These are phyloP conservation scores for Holothuria glaberrima DNA, from an alignment of 35 echinoderm and acorn worm genomes.

Conservation along the genomic window DNA sequence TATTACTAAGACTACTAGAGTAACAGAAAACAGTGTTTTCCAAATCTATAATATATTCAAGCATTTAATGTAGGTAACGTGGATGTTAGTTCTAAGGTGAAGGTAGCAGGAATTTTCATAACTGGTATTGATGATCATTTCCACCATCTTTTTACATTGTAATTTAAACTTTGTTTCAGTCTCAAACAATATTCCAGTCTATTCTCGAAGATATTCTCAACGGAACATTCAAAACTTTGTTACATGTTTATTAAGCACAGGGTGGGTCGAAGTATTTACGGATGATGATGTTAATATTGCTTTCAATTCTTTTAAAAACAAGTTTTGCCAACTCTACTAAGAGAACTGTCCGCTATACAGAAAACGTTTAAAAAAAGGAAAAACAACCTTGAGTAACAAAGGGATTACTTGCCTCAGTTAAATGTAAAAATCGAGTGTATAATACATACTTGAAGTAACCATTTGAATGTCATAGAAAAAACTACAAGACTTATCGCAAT, in stretches of 20 bases:
- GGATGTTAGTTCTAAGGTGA: too few species aligned
- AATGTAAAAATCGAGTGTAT: background rate
- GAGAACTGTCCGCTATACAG: background rate
- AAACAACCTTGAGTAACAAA: too few species aligned
- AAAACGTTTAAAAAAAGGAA: background rate
- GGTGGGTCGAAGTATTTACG: background rate
- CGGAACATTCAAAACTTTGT: too few species aligned
- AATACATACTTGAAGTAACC: background rate
- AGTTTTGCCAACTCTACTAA: too few species aligned
- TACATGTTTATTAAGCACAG: background rate
- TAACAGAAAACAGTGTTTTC: too few species aligned
- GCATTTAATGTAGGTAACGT: too few species aligned
- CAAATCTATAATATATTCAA: background rate
- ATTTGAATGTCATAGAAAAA: background rate
- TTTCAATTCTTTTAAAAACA: too few species aligned
- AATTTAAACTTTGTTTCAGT: background rate
- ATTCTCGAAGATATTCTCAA: conserved; percentile 12
- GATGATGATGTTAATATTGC: too few species aligned
- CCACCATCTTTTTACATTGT: background rate
- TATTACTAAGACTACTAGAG: too few species aligned
- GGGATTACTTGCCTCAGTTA: too few species aligned
- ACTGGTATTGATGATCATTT: conserved; percentile 14
- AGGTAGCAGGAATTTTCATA: background rate
- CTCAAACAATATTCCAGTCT: background rate
- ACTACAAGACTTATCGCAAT: background rate